Base-by-base conservation (phyloP, 1,140 invertebrate species). In the Caenorhabditis tropicalis region DNA sequence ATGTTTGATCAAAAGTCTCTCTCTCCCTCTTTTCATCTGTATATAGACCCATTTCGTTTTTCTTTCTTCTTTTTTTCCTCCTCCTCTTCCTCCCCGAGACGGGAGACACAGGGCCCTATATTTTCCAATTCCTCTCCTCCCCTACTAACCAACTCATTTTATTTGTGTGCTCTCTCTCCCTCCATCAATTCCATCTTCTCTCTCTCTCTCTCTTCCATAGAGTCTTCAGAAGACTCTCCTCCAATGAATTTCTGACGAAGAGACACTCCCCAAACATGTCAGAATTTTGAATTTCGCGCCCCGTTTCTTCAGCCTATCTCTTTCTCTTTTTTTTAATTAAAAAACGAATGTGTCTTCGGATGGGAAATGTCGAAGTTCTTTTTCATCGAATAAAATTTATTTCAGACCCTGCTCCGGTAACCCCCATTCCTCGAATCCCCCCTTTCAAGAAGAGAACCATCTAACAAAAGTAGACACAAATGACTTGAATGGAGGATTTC, bases 101-200 rank as follows among this genome's bases (percentile, higher is more conserved):
- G n/a, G n/a, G n/a, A n/a, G n/a, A n/a, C n/a, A n/a, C n/a, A n/a
- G n/a, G 6, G 21, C 24, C 6, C 3, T 74, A 46, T 39, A 21
- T 43, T 43, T 24, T 43, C 65, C 65, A 46, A 43, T 74, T 74
- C 65, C 36, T 43, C 24, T n/a, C n/a, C n/a, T n/a, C n/a, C n/a
- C n/a, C 36, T 58, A 7, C 36, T 43, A 74, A 74, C 65, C 65
- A 74, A 74, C 65, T 74, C 65, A 74, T 74, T 74, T 74, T 43
- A 74, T 74, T 74, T 74, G 58, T 36, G 29, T 12, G n/a, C 39
- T 51, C 12, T 24, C n/a, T 27, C 24, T 56, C 48, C n/a, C n/a
- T 39, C 79, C 21, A 46, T 16, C n/a, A 10, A 31, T 31, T 27
- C 21, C 79, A 33, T 43, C 15, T n/a, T 80, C 29, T 80, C 24